Evolutionary conservation across 2,797 vertebrate genomes (phyloP).

Genomic region (Muscicapa striata): DNA sequence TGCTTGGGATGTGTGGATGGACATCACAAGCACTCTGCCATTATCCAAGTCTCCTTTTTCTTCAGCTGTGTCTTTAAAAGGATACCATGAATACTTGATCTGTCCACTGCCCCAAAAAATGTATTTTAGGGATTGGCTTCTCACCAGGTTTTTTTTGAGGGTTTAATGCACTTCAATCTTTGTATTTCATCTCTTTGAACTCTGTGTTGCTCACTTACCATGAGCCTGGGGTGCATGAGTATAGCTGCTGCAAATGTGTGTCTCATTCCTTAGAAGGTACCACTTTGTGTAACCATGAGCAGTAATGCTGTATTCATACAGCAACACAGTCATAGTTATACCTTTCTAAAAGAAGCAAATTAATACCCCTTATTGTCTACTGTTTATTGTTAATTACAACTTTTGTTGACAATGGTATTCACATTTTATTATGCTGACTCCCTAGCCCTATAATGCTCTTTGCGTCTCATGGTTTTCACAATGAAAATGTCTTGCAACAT

Average conservation of each 20-base stretch:
- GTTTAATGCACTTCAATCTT: not conserved
- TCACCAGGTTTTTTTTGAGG: not conserved
- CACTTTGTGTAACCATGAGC: not conserved
- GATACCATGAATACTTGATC: not conserved
- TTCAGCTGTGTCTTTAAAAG: not conserved
- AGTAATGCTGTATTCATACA: not conserved
- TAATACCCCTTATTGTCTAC: not conserved
- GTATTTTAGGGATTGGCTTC: not conserved
- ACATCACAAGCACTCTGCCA: fast-evolving
- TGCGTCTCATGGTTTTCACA: not conserved
- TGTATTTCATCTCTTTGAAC: not conserved
- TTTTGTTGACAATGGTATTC: not conserved
- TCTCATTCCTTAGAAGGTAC: not conserved
- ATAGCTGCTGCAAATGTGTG: not conserved
- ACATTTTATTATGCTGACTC: not conserved
- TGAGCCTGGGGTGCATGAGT: not conserved
- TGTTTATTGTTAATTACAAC: not conserved
- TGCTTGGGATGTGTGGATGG: not conserved
- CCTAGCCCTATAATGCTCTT: not conserved
- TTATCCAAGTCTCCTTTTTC: not conserved
- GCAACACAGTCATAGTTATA: not conserved
- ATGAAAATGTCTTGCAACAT: not conserved
- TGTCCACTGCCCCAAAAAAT: not conserved
- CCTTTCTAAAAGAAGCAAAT: not conserved
- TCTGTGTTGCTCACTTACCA: not conserved